Conservation (phyloP, 2,888 invertebrate genomes). For the Muschampia plurimacula region DNA sequence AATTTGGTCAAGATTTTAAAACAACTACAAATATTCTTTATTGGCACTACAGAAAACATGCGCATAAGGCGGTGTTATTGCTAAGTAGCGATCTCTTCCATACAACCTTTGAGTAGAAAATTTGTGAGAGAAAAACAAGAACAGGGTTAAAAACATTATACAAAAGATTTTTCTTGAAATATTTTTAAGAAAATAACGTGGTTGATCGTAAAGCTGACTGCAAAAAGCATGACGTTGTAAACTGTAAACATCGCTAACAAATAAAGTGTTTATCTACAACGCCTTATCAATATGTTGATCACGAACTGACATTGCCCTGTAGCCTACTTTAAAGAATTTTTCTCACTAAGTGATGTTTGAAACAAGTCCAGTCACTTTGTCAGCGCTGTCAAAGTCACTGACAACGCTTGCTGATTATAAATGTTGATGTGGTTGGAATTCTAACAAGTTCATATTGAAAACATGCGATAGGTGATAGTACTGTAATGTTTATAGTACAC, state of each 20-base stretch:
- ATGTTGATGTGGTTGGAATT: conserved; percentile 23
- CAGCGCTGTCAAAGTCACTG: conserved; percentile 17
- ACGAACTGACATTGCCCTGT: conserved; percentile 12
- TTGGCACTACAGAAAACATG: no score
- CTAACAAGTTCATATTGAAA: conserved; percentile 7
- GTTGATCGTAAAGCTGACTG: no score
- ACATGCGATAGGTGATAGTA: not conserved
- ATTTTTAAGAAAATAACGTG: no score
- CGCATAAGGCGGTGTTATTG: no score
- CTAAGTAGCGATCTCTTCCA: no score
- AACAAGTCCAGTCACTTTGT: conserved; percentile 25
- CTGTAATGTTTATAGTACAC: not conserved
- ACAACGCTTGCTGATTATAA: conserved; percentile 22
- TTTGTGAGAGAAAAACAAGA: no score
- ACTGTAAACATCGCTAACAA: not conserved
- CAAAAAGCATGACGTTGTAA: not conserved
- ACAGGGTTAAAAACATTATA: no score
- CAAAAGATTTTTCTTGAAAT: no score
- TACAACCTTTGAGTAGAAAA: no score
- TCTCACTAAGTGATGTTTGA: conserved; percentile 29
- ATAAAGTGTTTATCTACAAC: not conserved
- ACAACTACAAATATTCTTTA: no score
- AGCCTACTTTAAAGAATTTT: conserved; percentile 24
- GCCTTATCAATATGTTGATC: not conserved
- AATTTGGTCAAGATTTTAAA: no score